A percentile compares a stretch with the other conserved stretches of the same genome.
phyloP scores from a whole-genome alignment of 2,797 vertebrate genomes.

The Leptatherina wallacei region DNA sequence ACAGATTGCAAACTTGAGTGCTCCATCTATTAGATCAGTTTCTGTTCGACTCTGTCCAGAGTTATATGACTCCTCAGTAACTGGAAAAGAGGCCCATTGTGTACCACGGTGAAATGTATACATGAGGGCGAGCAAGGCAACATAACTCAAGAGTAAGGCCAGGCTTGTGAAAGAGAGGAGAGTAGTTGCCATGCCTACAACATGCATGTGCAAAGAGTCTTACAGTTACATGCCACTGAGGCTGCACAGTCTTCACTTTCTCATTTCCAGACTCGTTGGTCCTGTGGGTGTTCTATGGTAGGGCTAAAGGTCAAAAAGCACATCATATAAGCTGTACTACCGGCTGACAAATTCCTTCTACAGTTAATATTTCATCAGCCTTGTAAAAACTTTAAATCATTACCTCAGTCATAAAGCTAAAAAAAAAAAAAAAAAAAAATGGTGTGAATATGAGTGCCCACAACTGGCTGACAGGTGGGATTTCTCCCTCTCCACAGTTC shows the following conservation, averaged over 20 bases:
- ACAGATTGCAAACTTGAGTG: not conserved
- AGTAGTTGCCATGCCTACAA: slow-evolving; percentile 73
- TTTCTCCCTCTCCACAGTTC: not conserved
- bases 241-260: slow-evolving; percentile 34
- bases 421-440: not conserved
- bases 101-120: not conserved
- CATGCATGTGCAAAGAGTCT: slow-evolving; percentile 58
- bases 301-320: slow-evolving; percentile 64
- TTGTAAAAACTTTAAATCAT: slow-evolving; percentile 49
- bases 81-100: not conserved
- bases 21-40: not conserved
- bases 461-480: slow-evolving; percentile 21
- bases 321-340: slow-evolving; percentile 37
- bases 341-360: slow-evolving; percentile 43
- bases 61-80: slow-evolving; percentile 17
- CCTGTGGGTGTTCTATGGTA: slow-evolving; percentile 14
- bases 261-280: slow-evolving; percentile 49
- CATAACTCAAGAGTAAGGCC: slow-evolving; percentile 45
- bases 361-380: slow-evolving; percentile 69
- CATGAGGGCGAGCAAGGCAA: not conserved
- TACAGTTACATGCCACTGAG: slow-evolving; percentile 22
- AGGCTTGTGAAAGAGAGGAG: slow-evolving; percentile 23
- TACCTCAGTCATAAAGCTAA: slow-evolving; percentile 24
- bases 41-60: slow-evolving; percentile 1
- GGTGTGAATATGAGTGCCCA: slow-evolving; percentile 13